Percentiles rank a stretch among this genome's conserved stretches.
Conservation (phyloP, 2,888 invertebrate species). For the Auanema freiburgensis region DNA sequence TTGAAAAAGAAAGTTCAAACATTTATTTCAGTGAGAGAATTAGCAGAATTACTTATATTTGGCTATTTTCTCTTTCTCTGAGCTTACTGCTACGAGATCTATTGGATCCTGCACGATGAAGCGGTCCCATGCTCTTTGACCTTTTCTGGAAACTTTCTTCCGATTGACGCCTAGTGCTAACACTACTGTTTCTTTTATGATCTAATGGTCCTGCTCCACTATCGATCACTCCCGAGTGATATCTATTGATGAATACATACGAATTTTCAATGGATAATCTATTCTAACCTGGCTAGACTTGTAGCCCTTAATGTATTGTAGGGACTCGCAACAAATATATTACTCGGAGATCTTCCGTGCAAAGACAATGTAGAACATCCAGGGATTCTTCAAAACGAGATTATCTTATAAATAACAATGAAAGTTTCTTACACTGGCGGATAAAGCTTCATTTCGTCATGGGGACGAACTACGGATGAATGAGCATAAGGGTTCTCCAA, state of each 20-base stretch:
- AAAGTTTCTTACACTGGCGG: constrained; percentile 61
- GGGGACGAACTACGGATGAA: constrained; percentile 55
- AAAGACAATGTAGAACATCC: constrained; percentile 62
- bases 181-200: constrained; percentile 26
- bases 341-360: constrained; percentile 46
- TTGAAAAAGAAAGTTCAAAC: background rate
- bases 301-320: constrained; percentile 62
- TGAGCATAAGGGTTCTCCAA: constrained; percentile 63
- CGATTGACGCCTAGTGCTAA: constrained; percentile 31
- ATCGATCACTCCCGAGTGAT: constrained; percentile 35
- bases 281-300: constrained; percentile 28
- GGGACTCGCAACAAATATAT: constrained; percentile 61
- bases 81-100: constrained; percentile 30
- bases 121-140: constrained; percentile 47
- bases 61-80: constrained; percentile 44
- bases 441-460: constrained; percentile 63
- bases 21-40: background rate
- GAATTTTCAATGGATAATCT: background rate
- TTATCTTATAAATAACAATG: background rate
- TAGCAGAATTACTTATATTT: constrained; percentile 22
- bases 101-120: constrained; percentile 37
- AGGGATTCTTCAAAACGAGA: constrained; percentile 51
- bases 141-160: constrained; percentile 34
- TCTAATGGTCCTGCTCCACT: constrained; percentile 29
- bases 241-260: constrained; percentile 18